Base-by-base conservation (phyloP, 2,797 vertebrate species). In the Melanotaenia parkinsoni region DNA sequence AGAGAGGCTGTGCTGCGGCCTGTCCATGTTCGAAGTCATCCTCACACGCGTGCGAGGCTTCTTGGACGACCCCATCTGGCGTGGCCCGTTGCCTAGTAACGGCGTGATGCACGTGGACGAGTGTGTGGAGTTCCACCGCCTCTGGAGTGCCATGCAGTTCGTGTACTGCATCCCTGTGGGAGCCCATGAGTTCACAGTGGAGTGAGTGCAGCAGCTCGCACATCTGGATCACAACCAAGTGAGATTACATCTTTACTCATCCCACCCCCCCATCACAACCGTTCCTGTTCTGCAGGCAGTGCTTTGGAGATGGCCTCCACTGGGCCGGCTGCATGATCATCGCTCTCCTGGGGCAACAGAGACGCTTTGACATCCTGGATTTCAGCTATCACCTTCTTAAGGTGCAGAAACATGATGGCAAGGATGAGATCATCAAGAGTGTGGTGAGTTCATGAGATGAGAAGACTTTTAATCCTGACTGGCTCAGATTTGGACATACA, bases 141-240 rank as follows among this genome's bases (percentile, higher is more conserved):
- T 99, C 32, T 99, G 98, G 98, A 99, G 98, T 0, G 98, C 98
- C n/a, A 99, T 99, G 98, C 98, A 99, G 92, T 99, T 99, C 0
- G 98, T 99, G 9, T 99, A 99, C 93, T 99, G 98, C 93, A 99
- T 99, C 90, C 98, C 98, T 0, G 98, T 99, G 80, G 98, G 98
- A 67, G 94, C 97, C 0, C 96, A 99, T 0, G 98, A 99, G 90
- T 99, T 99, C 92, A 99, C 98, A 0, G 97, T 99, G 67, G 98
- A 99, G 98, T 99, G 93, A 87, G 98, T 96, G 35, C 33, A 70
- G 30, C 53, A 1, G 40, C 3, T 4, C 11, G 8, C 18, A 4
- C 54, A 28, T 47, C 70, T 26, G 13, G 3, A 20, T 18, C 3
- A 2, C 16, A 18, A 3, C 0, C 26, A n/a, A 11, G 1, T 13